Conservation (phyloP, 1,140 invertebrate species). For the Drosophila ficusphila region DNA sequence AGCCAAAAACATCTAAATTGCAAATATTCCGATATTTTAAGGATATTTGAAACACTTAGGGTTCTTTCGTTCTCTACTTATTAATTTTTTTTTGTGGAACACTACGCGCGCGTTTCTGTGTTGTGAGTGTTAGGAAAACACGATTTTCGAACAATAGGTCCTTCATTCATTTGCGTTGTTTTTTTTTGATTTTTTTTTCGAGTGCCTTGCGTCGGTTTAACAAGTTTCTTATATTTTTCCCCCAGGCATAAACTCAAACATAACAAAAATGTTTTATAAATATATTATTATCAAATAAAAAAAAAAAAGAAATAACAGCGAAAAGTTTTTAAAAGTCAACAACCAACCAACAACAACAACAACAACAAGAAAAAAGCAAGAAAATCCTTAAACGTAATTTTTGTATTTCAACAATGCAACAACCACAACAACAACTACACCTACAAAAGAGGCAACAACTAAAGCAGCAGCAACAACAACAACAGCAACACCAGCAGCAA, state of each 20-base stretch:
- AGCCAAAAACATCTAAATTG: constrained; percentile 40
- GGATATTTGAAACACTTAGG: neutral
- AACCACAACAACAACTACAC: constrained; percentile 30
- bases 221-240: constrained; percentile 25
- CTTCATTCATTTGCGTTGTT: neutral
- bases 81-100: neutral
- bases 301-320: constrained; percentile 21
- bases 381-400: constrained; percentile 29
- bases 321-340: constrained; percentile 34
- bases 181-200: constrained; percentile 39
- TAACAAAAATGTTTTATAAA: constrained; percentile 73
- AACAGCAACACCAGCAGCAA: constrained; percentile 25
- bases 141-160: neutral
- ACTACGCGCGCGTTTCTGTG: neutral
- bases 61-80: neutral
- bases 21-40: neutral
- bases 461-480: constrained; percentile 24
- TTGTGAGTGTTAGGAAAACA: neutral
- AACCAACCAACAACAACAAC: constrained; percentile 13
- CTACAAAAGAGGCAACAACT: constrained; percentile 31
- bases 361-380: constrained; percentile 24
- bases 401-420: constrained; percentile 60
- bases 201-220: constrained; percentile 25
- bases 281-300: constrained; percentile 53
- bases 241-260: constrained; percentile 72